Conservation (phyloP, 2,888 invertebrate species). For the Cistogaster globosa region DNA sequence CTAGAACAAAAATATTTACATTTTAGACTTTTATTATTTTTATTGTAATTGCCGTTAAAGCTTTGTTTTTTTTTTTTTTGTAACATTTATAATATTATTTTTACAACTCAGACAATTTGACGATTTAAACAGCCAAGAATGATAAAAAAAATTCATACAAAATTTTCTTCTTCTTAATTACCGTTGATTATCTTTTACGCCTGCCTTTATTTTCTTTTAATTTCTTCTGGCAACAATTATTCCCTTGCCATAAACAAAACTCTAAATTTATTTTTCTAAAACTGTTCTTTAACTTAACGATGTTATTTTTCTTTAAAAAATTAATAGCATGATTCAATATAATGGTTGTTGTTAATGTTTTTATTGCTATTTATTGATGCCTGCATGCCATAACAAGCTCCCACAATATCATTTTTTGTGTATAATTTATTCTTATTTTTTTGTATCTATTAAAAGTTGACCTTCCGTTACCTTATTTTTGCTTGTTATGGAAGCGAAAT, state of each 20-base stretch:
- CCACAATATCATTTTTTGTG: slow-evolving; percentile 17
- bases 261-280: not conserved
- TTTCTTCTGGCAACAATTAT: no score
- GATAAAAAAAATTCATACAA: no score
- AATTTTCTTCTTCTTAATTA: no score
- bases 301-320: not conserved
- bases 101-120: no score
- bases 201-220: no score
- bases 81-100: not conserved
- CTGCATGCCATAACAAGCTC: slow-evolving; percentile 19
- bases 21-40: not conserved
- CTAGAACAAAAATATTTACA: not conserved
- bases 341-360: slow-evolving; percentile 7
- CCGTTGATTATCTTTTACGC: no score
- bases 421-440: not conserved
- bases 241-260: no score
- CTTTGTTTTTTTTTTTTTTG: not conserved
- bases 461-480: slow-evolving; percentile 64
- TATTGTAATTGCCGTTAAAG: not conserved
- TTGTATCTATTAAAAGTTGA: slow-evolving; percentile 42
- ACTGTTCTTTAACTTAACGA: slow-evolving; percentile 1
- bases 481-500: slow-evolving; percentile 5
- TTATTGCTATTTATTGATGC: slow-evolving; percentile 25
- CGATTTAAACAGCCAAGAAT: no score
- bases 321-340: not conserved